Evolutionary conservation across 2,113 vertebrate species (phyloP).

Genomic region (Cepphus grylle): DNA sequence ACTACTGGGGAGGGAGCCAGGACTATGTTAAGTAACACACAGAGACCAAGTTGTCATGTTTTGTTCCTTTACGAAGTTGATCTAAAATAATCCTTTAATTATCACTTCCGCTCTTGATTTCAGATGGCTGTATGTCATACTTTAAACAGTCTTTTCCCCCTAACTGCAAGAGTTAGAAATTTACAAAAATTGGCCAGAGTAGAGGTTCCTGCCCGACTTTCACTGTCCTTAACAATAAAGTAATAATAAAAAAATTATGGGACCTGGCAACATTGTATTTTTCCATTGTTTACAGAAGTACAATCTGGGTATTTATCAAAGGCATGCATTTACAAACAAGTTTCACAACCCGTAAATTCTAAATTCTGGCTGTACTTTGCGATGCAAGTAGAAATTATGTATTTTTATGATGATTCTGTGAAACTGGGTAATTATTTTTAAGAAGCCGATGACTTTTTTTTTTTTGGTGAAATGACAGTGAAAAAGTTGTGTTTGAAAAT

Average conservation of each 20-base stretch:
- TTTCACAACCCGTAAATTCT: background rate
- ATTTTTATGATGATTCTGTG: background rate
- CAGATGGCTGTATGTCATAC: background rate
- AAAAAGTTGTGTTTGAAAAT: background rate
- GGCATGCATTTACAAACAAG: background rate
- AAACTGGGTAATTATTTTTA: background rate
- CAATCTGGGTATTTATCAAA: background rate
- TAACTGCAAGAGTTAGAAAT: background rate
- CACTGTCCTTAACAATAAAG: background rate
- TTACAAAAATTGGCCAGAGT: background rate
- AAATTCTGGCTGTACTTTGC: background rate
- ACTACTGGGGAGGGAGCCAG: background rate
- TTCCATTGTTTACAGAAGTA: background rate
- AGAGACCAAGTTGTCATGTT: background rate
- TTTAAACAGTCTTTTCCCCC: background rate
- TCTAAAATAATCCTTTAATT: background rate
- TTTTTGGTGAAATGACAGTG: background rate
- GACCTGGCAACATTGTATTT: background rate
- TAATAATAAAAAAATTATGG: background rate
- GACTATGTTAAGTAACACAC: background rate
- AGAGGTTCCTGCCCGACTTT: background rate
- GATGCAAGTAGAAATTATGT: background rate
- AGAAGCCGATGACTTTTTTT: background rate
- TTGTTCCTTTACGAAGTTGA: background rate
- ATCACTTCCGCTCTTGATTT: background rate